These are phyloP conservation scores for Ceratina australensis DNA, from an alignment of 1,140 invertebrate genomes.

Conservation along the genomic window DNA sequence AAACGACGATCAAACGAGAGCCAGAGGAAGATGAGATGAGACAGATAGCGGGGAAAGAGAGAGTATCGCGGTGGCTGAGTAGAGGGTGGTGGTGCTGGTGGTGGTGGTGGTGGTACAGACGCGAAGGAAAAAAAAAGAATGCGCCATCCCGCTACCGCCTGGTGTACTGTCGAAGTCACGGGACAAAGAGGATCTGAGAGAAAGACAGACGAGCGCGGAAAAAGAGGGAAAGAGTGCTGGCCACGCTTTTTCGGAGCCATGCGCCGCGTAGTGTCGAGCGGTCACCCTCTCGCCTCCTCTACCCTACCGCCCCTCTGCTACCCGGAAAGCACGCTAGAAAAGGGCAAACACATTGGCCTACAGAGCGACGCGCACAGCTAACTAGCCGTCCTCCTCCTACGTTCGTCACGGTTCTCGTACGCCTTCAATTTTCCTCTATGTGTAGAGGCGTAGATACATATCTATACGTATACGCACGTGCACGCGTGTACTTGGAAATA, in stretches of 20 bases:
- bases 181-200: conserved; percentile 32
- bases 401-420: neutral
- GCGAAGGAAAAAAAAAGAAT: conserved; percentile 43
- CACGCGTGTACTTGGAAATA: no score
- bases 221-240: neutral
- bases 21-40: neutral
- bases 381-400: conserved; percentile 7
- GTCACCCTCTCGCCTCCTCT: conserved; percentile 13
- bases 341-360: conserved; percentile 50
- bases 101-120: conserved; percentile 39
- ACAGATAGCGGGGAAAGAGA: neutral
- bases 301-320: no score
- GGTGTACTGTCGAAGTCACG: conserved; percentile 35
- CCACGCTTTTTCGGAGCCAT: conserved; percentile 37
- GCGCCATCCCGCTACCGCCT: neutral
- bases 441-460: no score
- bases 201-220: conserved; percentile 4
- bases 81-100: conserved; percentile 33
- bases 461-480: no score
- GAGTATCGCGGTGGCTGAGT: conserved; percentile 5
- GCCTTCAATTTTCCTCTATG: neutral
- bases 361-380: conserved; percentile 34
- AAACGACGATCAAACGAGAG: conserved; percentile 9
- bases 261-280: conserved; percentile 13
- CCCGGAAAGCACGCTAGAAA: conserved; percentile 50